Evolutionary conservation across 2,113 vertebrate species (phyloP).

Genomic region (Vimba vimba): DNA sequence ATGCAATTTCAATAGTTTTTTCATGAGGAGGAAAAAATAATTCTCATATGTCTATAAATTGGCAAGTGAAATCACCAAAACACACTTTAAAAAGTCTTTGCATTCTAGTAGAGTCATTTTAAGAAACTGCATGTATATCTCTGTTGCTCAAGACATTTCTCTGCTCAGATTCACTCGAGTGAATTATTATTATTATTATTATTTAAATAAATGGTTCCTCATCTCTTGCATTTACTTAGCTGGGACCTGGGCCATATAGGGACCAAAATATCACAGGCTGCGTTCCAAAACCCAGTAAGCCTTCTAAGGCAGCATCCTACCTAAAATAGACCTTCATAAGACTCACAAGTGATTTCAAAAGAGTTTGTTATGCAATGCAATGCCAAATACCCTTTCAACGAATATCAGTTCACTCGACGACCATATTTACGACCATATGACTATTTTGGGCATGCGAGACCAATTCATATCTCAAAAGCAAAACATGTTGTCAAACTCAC

Average conservation of each 20-base stretch:
- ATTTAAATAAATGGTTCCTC: not conserved
- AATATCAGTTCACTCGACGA: not conserved
- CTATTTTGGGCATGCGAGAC: not conserved
- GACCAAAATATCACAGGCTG: not conserved
- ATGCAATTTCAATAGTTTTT: slow-evolving; percentile 11
- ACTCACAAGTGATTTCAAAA: not conserved
- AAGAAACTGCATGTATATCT: not conserved
- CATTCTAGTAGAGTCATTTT: not conserved
- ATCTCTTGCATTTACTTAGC: not conserved
- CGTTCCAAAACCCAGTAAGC: not conserved
- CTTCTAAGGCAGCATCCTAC: not conserved
- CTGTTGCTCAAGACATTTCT: not conserved
- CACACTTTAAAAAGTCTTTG: not conserved
- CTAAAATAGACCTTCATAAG: not conserved
- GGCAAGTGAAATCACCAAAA: slow-evolving; percentile 51
- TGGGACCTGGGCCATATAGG: not conserved
- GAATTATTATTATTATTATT: not conserved
- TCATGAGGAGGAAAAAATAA: not conserved
- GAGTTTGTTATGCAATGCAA: not conserved
- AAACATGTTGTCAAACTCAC: not conserved
- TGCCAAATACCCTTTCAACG: not conserved
- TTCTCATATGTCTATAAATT: slow-evolving; percentile 52
- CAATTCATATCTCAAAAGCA: not conserved
- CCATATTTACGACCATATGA: not conserved
- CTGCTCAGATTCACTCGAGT: not conserved